Evolutionary conservation across 2,888 invertebrate genomes (phyloP).

Genomic region (Phortica okadai): DNA sequence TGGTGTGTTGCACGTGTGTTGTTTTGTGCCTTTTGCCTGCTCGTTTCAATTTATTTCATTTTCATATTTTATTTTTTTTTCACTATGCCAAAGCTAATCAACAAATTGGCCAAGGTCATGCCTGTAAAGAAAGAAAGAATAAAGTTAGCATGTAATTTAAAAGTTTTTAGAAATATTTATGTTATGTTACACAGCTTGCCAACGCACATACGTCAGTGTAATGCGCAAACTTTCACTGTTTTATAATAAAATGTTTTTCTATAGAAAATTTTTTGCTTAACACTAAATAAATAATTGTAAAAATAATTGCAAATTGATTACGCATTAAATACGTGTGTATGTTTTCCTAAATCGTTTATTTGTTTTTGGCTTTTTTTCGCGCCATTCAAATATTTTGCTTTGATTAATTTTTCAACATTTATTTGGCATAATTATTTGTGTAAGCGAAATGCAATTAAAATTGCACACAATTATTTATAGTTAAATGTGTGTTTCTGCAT

Average conservation of each 20-base stretch:
- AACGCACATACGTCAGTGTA: no score
- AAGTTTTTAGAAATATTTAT: no score
- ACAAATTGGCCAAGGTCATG: conserved; percentile 3
- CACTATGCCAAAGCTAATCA: neutral
- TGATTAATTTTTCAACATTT: neutral
- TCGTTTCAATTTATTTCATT: neutral
- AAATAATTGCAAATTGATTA: neutral
- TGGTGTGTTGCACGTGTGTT: neutral
- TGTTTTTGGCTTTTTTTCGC: neutral
- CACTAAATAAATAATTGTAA: no score
- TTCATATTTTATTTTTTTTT: neutral
- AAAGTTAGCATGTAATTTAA: no score
- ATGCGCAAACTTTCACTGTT: no score
- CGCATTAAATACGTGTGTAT: neutral
- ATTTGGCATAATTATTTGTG: neutral
- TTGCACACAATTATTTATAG: neutral
- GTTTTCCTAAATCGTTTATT: neutral
- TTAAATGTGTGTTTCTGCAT: neutral
- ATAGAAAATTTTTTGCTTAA: no score
- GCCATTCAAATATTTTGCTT: neutral
- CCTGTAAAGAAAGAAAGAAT: neutral
- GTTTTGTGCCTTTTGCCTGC: neutral
- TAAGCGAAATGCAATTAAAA: conserved; percentile 8
- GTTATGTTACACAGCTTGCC: no score
- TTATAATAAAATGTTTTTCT: no score